Conservation (phyloP, 2,113 vertebrate species). For the Cygnus buccinator region DNA sequence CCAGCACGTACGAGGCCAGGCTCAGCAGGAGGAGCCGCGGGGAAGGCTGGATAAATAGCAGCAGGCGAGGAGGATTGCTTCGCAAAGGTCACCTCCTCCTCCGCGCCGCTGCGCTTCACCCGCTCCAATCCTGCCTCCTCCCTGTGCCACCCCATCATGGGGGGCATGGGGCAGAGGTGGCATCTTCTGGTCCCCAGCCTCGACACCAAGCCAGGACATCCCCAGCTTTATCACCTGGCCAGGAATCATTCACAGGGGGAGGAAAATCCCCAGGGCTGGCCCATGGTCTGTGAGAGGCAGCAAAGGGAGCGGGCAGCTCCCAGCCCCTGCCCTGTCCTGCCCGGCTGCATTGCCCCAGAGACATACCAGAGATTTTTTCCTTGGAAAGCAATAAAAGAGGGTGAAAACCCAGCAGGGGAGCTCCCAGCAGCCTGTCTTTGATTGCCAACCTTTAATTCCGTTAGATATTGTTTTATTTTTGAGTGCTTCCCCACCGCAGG, state of each 20-base stretch:
- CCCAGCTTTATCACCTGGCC: neutral
- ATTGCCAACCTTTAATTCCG: neutral
- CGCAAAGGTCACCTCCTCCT: slow-evolving; percentile 42
- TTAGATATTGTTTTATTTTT: neutral
- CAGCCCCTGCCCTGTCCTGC: slow-evolving; percentile 9
- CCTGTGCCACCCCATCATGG: neutral
- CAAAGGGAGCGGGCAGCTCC: neutral
- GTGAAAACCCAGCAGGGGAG: slow-evolving; percentile 37
- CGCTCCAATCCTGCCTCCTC: neutral
- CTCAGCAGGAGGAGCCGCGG: neutral
- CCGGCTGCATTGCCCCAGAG: slow-evolving; percentile 15
- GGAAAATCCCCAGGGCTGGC: neutral
- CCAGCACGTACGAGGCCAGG: accelerated
- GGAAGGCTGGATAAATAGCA: slow-evolving; percentile 43
- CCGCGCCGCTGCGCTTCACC: neutral
- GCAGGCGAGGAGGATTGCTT: neutral
- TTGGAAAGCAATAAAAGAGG: slow-evolving; percentile 52
- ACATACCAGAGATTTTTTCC: slow-evolving; percentile 12
- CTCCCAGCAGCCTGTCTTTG: slow-evolving; percentile 40
- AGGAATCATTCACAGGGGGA: neutral
- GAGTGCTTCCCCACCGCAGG: neutral
- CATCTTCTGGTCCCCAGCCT: neutral
- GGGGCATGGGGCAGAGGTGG: neutral
- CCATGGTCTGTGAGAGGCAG: neutral
- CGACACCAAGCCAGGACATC: neutral